These are phyloP conservation scores for Cherax quadricarinatus DNA, from an alignment of 1,140 invertebrate genomes.

Conservation along the genomic window DNA sequence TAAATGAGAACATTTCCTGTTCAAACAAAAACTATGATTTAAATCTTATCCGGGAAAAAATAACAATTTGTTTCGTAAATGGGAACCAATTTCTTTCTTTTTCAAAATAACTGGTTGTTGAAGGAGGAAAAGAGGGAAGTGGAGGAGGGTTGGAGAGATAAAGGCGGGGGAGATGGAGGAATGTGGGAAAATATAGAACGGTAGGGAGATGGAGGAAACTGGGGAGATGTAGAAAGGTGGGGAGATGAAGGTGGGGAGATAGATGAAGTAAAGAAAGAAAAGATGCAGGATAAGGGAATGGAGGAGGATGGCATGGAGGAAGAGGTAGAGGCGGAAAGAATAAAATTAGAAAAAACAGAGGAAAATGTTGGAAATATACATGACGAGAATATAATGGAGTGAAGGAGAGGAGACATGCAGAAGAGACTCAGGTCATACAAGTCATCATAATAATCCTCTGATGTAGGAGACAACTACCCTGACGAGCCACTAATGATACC, in stretches of 20 bases:
- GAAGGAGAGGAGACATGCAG: too few relatives aligned
- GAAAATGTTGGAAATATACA: too few relatives aligned
- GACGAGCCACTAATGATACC: not conserved
- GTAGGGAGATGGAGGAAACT: not conserved
- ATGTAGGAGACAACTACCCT: not conserved
- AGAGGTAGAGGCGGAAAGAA: not conserved
- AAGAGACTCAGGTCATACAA: too few relatives aligned
- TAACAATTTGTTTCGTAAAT: constrained; percentile 18
- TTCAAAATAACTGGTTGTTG: not conserved
- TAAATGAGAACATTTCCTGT: not conserved
- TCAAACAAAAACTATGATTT: not conserved
- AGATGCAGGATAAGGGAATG: not conserved
- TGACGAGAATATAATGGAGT: too few relatives aligned
- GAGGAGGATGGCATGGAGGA: not conserved
- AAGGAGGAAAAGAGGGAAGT: not conserved
- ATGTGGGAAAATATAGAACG: not conserved
- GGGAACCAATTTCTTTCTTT: constrained; percentile 19
- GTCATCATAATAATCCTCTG: not conserved
- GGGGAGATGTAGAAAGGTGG: not conserved
- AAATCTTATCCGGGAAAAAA: not conserved
- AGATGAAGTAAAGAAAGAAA: not conserved
- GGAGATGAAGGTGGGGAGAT: not conserved
- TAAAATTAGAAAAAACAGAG: not conserved
- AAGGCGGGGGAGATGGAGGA: not conserved
- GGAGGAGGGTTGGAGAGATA: not conserved